These are phyloP conservation scores for Coracias cyanogaster DNA, from an alignment of 2,797 vertebrate genomes.

Conservation along the genomic window DNA sequence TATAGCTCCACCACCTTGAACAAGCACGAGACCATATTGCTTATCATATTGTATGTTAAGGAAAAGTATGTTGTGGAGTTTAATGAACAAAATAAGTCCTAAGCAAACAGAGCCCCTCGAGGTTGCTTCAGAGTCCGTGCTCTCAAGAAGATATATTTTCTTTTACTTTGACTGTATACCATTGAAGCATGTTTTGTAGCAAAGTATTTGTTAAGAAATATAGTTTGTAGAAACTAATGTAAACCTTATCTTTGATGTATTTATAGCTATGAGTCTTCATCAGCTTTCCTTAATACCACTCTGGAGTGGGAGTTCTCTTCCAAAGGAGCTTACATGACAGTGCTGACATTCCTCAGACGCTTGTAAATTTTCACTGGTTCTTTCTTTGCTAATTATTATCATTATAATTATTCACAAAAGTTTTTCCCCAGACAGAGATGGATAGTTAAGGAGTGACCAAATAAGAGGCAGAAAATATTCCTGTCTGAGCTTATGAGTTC, in stretches of 20 bases:
- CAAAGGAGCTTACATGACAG: constrained; percentile 28
- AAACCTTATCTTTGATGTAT: constrained; percentile 15
- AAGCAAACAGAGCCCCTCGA: neutral
- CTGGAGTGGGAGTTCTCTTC: neutral
- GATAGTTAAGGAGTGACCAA: neutral
- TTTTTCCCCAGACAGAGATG: neutral
- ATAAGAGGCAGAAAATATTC: neutral
- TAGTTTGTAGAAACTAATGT: neutral
- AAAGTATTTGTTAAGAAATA: neutral
- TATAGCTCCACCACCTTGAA: neutral
- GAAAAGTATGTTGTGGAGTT: neutral
- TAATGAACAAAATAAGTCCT: neutral
- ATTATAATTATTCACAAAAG: neutral
- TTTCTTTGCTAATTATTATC: neutral
- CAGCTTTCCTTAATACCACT: constrained; percentile 47
- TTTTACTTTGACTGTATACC: neutral
- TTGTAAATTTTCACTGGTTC: neutral
- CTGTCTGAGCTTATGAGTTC: neutral
- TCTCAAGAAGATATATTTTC: neutral
- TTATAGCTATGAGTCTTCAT: constrained; percentile 39
- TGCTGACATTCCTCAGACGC: neutral
- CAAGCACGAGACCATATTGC: neutral
- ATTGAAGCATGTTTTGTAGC: neutral
- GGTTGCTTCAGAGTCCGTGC: neutral
- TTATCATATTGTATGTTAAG: neutral